A percentile compares a stretch with the other conserved stretches of the same genome.
Conservation (phyloP, 1,140 invertebrate genomes). For the Schlechtendalia chinensis region DNA sequence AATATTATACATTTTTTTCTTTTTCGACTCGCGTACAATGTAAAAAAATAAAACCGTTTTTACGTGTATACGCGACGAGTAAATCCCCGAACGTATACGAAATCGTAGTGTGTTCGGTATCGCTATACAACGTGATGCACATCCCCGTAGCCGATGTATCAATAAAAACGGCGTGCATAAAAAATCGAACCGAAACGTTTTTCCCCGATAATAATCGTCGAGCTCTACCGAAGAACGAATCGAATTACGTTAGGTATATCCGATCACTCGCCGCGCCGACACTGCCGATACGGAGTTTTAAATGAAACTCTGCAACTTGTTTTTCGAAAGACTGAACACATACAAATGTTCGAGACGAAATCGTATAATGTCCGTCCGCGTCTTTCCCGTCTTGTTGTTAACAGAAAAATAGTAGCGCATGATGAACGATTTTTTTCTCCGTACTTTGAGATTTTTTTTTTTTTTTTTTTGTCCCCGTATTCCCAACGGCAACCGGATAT, state of each 20-base stretch:
- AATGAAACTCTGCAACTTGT: neutral
- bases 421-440: neutral
- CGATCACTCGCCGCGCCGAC: neutral
- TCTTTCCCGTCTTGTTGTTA: neutral
- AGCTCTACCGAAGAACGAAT: neutral
- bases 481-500: slow-evolving; percentile 4
- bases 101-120: neutral
- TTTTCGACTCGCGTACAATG: neutral
- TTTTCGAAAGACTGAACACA: neutral
- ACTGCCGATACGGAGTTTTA: neutral
- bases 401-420: neutral
- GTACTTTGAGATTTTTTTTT: neutral
- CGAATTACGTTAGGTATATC: neutral
- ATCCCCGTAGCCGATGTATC: neutral
- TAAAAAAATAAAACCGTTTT: neutral
- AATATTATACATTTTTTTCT: too few species aligned
- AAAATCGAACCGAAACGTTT: neutral
- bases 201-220: neutral
- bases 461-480: neutral
- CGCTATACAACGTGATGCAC: neutral
- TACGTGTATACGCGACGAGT: neutral
- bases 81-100: neutral
- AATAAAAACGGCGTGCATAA: neutral
- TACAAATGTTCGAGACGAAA: neutral
- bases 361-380: neutral